These are phyloP conservation scores for Acropora tenuis DNA, from an alignment of 64 coral and sea anemone genomes.

Conservation along the genomic window DNA sequence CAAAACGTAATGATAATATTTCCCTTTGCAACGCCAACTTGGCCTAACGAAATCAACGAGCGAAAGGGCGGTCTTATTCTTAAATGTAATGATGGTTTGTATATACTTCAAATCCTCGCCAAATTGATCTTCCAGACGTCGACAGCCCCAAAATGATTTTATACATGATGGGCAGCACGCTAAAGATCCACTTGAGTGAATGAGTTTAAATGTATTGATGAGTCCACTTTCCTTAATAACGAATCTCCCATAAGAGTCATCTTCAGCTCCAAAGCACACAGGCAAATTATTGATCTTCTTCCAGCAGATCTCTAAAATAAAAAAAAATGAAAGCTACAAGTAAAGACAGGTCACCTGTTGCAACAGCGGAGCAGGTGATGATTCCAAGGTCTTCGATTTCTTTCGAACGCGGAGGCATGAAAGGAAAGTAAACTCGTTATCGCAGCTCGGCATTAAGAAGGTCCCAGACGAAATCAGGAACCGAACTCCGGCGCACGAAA, in stretches of 20 bases:
- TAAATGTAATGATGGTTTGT: not conserved
- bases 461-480: too few species aligned
- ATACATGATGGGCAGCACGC: not conserved
- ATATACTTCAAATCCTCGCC: not conserved
- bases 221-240: not conserved
- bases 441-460: too few species aligned
- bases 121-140: too few species aligned
- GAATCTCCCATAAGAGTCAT: not conserved
- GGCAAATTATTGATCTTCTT: not conserved
- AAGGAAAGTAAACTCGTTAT: too few species aligned
- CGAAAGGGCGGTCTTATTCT: not conserved
- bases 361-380: too few species aligned
- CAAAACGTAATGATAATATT: not conserved
- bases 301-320: not conserved
- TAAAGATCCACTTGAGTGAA: not conserved
- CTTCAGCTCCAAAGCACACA: constrained; percentile 5
- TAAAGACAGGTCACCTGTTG: too few species aligned
- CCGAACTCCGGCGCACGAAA: too few species aligned
- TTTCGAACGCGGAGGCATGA: too few species aligned
- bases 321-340: too few species aligned
- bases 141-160: constrained; percentile 8
- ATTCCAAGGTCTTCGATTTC: too few species aligned
- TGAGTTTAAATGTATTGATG: not conserved
- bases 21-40: too few species aligned
- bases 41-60: not conserved